Evolutionary conservation across 2,888 invertebrate species (phyloP), one percentile per base, ranked within the genome.

Genomic region (Diaperis boleti): DNA sequence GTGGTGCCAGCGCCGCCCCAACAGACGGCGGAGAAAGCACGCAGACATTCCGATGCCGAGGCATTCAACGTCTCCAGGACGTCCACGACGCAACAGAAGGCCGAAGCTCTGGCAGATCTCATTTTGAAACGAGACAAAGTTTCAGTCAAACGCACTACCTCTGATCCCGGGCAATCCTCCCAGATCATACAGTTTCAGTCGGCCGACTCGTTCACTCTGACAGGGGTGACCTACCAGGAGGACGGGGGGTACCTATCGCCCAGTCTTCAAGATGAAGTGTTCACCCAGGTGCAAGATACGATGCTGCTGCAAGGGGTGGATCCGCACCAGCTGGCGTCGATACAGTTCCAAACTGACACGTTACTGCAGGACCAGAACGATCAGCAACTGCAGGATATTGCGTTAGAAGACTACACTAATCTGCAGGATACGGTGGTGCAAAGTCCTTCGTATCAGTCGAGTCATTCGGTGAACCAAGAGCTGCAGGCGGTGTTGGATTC

Each of bases 401-500:
- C 86, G 1, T 77, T 88, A 68, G 87, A 88, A 75, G 87, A 88
- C 71, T 88, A 88, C 70, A 86, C 87, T 5, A 84, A 84, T 37
- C 82, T 87, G 68, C 83, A 87, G 74, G 86, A 87, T 69, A 71
- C 75, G 6, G 76, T 78, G 0, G 74, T 85, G 20, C 85, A 85
- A 42, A 86, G 85, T 72, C 86, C 87, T 64, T 74, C 79, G 17
- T 80, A 77, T 67, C 80, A 77, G 62, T 72, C 78, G 4, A 77
- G 74, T 56, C 85, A 86, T 72, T 82, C 84, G 2, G 89, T 89
- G 10, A 90, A 89, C 77, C 87, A 90, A 62, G 88, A 91, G 67
- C 83, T 92, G 7, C 92, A 92, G 76, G 90, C 91, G 1, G 88
- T 92, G 15, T 83, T 92, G 17, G 90, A 92, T 78, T 92, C 91